Base-by-base conservation (phyloP, 2,888 invertebrate species). In the Cosmorhoe ocellata region DNA sequence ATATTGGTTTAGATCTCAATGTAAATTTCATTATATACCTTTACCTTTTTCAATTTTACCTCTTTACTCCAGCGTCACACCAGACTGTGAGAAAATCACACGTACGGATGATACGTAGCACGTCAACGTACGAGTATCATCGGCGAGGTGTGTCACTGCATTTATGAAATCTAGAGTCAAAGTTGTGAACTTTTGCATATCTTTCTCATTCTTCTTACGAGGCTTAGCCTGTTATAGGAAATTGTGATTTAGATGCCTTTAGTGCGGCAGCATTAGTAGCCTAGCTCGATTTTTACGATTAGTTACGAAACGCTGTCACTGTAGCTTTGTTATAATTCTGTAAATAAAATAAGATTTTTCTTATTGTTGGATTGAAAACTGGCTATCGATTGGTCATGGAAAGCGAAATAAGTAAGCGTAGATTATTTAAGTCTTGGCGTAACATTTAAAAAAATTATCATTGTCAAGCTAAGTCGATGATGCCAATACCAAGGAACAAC, bases 241-340 rank as follows among this genome's bases (percentile, higher is more conserved):
- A 76, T 78, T 81, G 84, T 88, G 87, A 88, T 84, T 80, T 84
- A 84, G 79, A 86, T 84, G 88, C 87, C 86, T 88, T 86, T 79
- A 80, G 79, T 73, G 62, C 74, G 73, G 76, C 78, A 76, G 78
- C 76, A 66, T 69, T 56, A 67, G 64, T 45, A 26, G 33, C 41
- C 46, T 48, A 39, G 53, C 53, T 62, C 34, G 58, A 63, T 63
- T 59, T 59, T 42, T 64, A 60, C 53, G 32, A 58, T 59, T 62
- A 62, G 48, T 59, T 64, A 59, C 68, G 56, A 39, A 33, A 69
- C 65, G 73, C 78, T 74, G 79, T 80, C 82, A 81, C 79, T 78
- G 78, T 79, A 81, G 83, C 81, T 83, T 77, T 76, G 68, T 76
- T 76, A 77, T 67, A 64, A 64, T 59, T 69, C 40, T 71, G 67